Percentiles rank a stretch among this genome's conserved stretches.
Evolutionary conservation across 2,113 vertebrate species (phyloP).

Genomic region (Alaudala cheleensis): DNA sequence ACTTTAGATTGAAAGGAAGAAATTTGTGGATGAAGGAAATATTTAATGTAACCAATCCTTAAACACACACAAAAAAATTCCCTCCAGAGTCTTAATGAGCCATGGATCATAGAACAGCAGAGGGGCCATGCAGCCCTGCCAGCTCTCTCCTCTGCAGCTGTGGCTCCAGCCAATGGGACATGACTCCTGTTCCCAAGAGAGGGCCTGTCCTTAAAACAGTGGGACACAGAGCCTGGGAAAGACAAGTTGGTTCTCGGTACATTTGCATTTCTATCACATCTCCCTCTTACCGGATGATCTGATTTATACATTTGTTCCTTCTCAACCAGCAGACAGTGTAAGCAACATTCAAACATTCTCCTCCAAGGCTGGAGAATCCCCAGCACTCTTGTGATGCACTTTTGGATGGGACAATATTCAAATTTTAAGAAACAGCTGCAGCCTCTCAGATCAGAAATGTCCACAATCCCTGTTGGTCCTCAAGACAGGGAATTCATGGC

Average conservation of each 20-base stretch:
- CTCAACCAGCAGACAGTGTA: neutral
- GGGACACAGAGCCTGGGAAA: neutral
- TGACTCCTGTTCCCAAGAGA: neutral
- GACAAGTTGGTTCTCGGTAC: neutral
- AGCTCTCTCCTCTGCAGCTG: neutral
- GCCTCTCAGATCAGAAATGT: neutral
- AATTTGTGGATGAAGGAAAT: neutral
- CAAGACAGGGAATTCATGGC: neutral
- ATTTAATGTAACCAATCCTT: neutral
- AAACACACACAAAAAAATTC: neutral
- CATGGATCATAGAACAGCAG: neutral
- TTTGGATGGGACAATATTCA: neutral
- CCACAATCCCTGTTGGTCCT: too few relatives aligned
- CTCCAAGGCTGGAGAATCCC: neutral
- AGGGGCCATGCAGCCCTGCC: neutral
- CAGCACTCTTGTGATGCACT: neutral
- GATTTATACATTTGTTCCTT: neutral
- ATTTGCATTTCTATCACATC: neutral
- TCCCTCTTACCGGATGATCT: neutral
- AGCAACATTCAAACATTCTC: neutral
- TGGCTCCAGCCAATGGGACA: neutral
- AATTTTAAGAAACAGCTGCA: neutral
- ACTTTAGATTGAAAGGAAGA: neutral
- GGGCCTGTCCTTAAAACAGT: neutral
- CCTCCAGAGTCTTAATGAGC: neutral